Evolutionary conservation across 2,113 vertebrate genomes (phyloP).

Genomic region (Excalfactoria chinensis): DNA sequence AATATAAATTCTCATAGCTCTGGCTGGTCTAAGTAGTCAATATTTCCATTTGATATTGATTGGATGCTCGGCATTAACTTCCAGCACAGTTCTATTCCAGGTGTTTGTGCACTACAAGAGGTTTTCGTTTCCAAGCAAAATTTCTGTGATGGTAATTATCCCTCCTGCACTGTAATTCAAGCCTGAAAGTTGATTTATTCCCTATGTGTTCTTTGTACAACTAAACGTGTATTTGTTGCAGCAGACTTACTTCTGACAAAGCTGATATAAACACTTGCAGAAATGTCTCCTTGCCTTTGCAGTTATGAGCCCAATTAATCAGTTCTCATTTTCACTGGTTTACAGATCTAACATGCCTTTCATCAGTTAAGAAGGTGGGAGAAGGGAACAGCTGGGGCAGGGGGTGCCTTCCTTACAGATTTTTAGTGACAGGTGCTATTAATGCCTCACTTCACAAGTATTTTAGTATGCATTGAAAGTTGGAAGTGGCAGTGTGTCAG

Average conservation of each 20-base stretch:
- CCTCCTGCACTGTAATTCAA: constrained; percentile 42
- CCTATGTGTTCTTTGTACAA: constrained; percentile 34
- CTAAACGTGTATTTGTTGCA: constrained; percentile 42
- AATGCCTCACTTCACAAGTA: neutral
- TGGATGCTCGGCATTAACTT: neutral
- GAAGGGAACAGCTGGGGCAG: neutral
- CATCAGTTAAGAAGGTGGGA: neutral
- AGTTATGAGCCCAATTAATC: constrained; percentile 64
- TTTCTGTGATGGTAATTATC: constrained; percentile 49
- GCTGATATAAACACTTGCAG: constrained; percentile 60
- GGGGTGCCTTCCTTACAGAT: neutral
- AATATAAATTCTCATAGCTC: neutral
- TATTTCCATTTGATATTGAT: neutral
- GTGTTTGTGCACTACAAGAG: constrained; percentile 37
- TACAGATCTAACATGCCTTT: constrained; percentile 28
- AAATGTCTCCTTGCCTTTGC: constrained; percentile 40
- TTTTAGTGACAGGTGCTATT: neutral
- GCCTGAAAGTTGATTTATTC: constrained; percentile 54
- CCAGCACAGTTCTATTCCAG: neutral
- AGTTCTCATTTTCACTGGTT: constrained; percentile 41
- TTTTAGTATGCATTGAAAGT: neutral
- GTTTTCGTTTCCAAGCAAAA: constrained; percentile 40
- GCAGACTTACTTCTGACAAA: constrained; percentile 48
- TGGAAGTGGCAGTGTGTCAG: neutral
- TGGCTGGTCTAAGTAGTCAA: neutral